Percentiles rank a stretch among this genome's conserved stretches.
phyloP scores from a whole-genome alignment of 1,140 invertebrate species.

The Megathymus violae region DNA sequence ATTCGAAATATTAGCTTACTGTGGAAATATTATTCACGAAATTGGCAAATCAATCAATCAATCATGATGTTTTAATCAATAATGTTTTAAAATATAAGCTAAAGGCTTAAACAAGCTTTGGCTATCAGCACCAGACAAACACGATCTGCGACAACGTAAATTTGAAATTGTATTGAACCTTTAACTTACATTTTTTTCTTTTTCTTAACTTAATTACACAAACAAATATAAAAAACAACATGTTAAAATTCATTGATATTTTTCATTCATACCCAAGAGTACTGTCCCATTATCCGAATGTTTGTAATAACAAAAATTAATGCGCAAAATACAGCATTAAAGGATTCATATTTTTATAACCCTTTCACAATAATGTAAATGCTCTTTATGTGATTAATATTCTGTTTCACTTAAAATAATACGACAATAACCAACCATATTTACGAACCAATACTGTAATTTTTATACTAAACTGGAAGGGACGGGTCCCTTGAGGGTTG shows the following conservation, averaged over 20 bases:
- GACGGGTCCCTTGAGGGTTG: not conserved
- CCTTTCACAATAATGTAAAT: slow-evolving; percentile 20
- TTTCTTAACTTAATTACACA: no score
- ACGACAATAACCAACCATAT: slow-evolving; percentile 14
- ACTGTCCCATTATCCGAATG: not conserved
- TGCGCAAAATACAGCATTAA: slow-evolving; percentile 9
- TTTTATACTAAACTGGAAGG: slow-evolving; percentile 1
- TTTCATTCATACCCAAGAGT: not conserved
- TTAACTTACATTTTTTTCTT: no score
- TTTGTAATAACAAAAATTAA: slow-evolving; percentile 8
- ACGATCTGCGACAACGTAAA: no score
- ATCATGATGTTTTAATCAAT: no score
- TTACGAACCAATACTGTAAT: slow-evolving; percentile 9
- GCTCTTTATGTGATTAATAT: slow-evolving; percentile 25
- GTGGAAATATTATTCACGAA: no score
- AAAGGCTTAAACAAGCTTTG: no score
- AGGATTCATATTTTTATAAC: slow-evolving; percentile 14
- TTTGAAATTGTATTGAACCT: no score
- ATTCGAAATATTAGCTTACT: no score
- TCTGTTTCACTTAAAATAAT: slow-evolving; percentile 17
- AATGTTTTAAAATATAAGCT: no score
- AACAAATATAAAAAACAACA: no score
- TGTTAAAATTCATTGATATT: not conserved
- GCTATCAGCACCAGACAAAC: no score
- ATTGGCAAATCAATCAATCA: no score